These are phyloP conservation scores for Ochotona curzoniae DNA, from an alignment of 2,113 vertebrate species.

Conservation along the genomic window DNA sequence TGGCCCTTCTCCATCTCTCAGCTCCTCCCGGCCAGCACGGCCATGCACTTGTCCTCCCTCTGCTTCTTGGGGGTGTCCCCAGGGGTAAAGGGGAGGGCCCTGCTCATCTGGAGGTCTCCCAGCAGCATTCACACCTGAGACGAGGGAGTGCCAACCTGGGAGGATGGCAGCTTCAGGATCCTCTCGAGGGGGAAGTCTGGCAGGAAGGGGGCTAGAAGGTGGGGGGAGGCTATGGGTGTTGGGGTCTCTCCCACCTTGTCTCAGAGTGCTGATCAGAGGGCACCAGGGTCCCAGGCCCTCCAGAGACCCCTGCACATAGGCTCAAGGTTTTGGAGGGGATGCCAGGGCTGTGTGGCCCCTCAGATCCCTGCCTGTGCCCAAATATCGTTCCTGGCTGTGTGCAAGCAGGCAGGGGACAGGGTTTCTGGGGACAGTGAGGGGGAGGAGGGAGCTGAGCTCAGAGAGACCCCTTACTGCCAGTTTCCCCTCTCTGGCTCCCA, in stretches of 20 bases:
- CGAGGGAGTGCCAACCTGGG: too few species aligned
- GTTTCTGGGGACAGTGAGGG: too few species aligned
- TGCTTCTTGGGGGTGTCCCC: background rate
- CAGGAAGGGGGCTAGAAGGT: background rate
- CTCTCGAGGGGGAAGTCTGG: background rate
- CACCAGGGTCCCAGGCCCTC: background rate
- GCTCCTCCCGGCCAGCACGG: background rate
- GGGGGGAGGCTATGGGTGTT: background rate
- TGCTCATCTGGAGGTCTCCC: background rate
- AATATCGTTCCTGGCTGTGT: background rate
- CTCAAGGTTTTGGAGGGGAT: background rate
- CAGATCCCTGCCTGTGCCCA: background rate
- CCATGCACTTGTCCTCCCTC: background rate
- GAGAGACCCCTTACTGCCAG: too few species aligned
- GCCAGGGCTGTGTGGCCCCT: background rate
- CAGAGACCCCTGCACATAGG: too few species aligned
- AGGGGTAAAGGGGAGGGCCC: background rate
- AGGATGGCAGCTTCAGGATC: background rate
- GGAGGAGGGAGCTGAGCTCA: background rate
- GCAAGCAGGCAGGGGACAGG: background rate
- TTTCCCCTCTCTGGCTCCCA: too few species aligned
- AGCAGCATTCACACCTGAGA: background rate
- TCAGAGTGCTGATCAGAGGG: too few species aligned
- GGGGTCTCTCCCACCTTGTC: accelerated
- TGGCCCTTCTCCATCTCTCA: background rate